Evolutionary conservation across 2,888 invertebrate genomes (phyloP).

Genomic region (Brenthis ino): DNA sequence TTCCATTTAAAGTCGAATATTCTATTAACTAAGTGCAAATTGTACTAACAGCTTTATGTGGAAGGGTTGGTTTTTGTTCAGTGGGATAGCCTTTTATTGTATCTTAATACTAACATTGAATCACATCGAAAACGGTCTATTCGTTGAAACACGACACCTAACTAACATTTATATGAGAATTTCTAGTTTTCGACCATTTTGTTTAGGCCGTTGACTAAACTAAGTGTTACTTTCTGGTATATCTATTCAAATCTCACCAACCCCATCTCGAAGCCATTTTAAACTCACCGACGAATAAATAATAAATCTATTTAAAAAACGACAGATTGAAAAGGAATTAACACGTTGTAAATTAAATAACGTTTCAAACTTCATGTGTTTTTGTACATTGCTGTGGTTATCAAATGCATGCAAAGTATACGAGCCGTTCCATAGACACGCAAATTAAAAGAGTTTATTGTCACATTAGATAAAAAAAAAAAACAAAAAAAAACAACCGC

Average conservation of each 20-base stretch:
- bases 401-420: slow-evolving; percentile 26
- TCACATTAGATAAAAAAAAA: background rate
- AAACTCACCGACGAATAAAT: background rate
- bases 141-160: slow-evolving; percentile 21
- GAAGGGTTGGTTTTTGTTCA: slow-evolving; percentile 54
- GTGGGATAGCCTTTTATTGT: slow-evolving; percentile 39
- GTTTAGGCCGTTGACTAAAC: slow-evolving; percentile 26
- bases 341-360: slow-evolving; percentile 21
- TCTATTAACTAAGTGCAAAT: slow-evolving; percentile 60
- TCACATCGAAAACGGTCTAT: slow-evolving; percentile 40
- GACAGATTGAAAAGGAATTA: slow-evolving; percentile 24
- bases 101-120: slow-evolving; percentile 40
- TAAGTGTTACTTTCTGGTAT: slow-evolving; percentile 1
- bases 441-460: background rate
- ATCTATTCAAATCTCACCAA: background rate
- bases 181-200: slow-evolving; percentile 24
- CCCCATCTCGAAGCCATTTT: slow-evolving; percentile 4
- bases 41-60: slow-evolving; percentile 68
- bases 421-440: slow-evolving; percentile 31
- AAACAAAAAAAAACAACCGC: background rate
- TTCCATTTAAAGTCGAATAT: slow-evolving; percentile 6
- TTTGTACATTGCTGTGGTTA: slow-evolving; percentile 6
- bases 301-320: slow-evolving; percentile 12
- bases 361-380: slow-evolving; percentile 10
- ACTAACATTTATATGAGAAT: slow-evolving; percentile 36